Evolutionary conservation across 2,888 invertebrate species (phyloP), one percentile per base, ranked within the genome.

Genomic region (Pseudococcus jackbeardsleyi): DNA sequence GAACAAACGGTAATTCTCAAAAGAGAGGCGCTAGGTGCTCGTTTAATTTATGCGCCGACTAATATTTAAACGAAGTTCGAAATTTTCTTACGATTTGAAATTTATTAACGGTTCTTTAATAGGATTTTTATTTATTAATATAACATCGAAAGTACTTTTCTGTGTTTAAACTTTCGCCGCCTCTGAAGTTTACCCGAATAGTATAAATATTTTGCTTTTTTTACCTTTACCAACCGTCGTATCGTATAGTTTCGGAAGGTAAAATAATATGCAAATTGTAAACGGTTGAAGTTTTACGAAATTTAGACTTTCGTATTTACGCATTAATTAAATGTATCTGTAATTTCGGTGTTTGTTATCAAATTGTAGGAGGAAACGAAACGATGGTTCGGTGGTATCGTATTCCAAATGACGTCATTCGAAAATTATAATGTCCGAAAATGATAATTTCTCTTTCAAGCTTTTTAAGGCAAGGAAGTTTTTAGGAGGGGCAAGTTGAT

Each of bases 91-190:
- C 46, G 12, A 82, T 82, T 46, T 82, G 46, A 82, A 82, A 82
- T 82, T 82, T 82, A 82, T 82, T 82, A 82, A 46, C 42, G 79
- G n/a, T 46, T 46, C 46, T 82, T 82, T 46, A 46, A 82, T 42
- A 82, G 46, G 42, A 42, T 82, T 82, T 82, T 82, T 82, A 82
- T 82, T 82, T 82, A 82, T 82, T 82, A 82, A 46, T 82, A 46
- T 46, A 82, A 82, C 72, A 72, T 72, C 79, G 79, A 46, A 82
- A 82, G 79, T 82, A 82, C 79, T 46, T 82, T 82, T 82, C 46
- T 46, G 46, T 82, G 79, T 82, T 82, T 72, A 72, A 72, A 72
- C 72, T 72, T 72, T 72, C 64, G 22, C 72, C 72, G 39, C 72
- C 17, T n/a, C 54, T n/a, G n/a, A 72, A 72, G 33, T 72, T 72